These are phyloP conservation scores for Cheilosia soror DNA, from an alignment of 2,888 invertebrate species.

Conservation along the genomic window DNA sequence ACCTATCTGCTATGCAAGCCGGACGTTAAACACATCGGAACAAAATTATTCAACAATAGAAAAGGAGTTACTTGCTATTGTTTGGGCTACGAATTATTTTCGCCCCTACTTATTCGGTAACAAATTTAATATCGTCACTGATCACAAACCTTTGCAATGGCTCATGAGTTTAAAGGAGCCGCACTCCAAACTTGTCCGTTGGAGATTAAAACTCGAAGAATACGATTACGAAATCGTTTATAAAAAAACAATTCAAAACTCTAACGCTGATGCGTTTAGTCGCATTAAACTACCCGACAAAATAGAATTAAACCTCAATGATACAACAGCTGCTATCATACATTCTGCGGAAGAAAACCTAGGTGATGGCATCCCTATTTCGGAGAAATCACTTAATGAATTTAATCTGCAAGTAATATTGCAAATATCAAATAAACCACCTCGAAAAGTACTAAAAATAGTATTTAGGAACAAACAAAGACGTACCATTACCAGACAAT, in stretches of 20 bases:
- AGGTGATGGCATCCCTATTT: background rate
- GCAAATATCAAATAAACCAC: background rate
- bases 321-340: constrained; percentile 8
- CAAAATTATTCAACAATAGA: constrained; percentile 76
- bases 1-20: constrained; percentile 77
- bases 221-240: background rate
- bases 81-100: constrained; percentile 50
- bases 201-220: background rate
- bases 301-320: background rate
- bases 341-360: no score
- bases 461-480: constrained; percentile 1
- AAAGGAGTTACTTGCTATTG: constrained; percentile 77
- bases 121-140: background rate
- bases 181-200: background rate
- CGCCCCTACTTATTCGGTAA: background rate
- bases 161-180: background rate
- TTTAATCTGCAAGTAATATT: constrained; percentile 1
- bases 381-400: background rate
- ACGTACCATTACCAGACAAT: background rate
- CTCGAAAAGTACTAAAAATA: constrained; percentile 2
- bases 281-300: background rate
- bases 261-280: background rate
- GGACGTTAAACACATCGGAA: constrained; percentile 70
- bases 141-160: background rate
- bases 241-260: constrained; percentile 1